A percentile compares a stretch with the other conserved stretches of the same genome.
Evolutionary conservation across 1,140 invertebrate species (phyloP).

Genomic region (Drosophila elegans): DNA sequence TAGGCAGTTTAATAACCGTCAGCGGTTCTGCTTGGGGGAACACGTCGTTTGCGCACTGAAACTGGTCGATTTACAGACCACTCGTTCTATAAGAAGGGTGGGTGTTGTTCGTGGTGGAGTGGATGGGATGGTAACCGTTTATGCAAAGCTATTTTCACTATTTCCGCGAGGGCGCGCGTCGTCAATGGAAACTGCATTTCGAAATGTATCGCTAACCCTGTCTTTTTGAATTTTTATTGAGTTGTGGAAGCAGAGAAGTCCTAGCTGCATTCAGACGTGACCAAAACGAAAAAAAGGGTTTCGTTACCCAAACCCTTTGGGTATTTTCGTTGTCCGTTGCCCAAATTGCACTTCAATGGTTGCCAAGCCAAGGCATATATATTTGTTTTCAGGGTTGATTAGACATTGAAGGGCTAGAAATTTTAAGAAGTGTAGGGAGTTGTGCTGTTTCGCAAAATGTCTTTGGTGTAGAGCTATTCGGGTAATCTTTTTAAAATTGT

Average conservation of each 20-base stretch:
- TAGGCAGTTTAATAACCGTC: conserved; percentile 74
- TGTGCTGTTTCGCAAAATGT: too few species aligned
- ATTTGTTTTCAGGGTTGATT: conserved; percentile 49
- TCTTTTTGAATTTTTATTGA: conserved; percentile 8
- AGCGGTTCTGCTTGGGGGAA: conserved; percentile 65
- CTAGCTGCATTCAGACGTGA: conserved; percentile 42
- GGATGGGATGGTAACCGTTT: conserved; percentile 23
- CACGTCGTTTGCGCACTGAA: conserved; percentile 44
- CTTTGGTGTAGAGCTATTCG: too few species aligned
- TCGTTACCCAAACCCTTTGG: conserved; percentile 23
- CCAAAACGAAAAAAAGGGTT: conserved; percentile 16
- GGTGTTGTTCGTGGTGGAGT: conserved; percentile 1
- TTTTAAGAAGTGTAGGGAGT: too few species aligned
- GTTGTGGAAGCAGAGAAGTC: conserved; percentile 7
- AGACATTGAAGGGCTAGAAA: not conserved
- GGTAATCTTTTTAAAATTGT: too few species aligned
- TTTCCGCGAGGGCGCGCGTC: conserved; percentile 42
- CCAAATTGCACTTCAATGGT: conserved; percentile 56
- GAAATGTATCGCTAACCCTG: conserved; percentile 15
- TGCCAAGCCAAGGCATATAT: conserved; percentile 11
- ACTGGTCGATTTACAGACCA: conserved; percentile 32
- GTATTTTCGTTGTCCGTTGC: conserved; percentile 44
- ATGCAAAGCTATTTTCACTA: conserved; percentile 55
- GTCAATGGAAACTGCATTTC: conserved; percentile 47
- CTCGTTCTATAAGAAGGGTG: conserved; percentile 15